phyloP scores from a whole-genome alignment of 2,113 vertebrate genomes.

The Pollachius pollachius region DNA sequence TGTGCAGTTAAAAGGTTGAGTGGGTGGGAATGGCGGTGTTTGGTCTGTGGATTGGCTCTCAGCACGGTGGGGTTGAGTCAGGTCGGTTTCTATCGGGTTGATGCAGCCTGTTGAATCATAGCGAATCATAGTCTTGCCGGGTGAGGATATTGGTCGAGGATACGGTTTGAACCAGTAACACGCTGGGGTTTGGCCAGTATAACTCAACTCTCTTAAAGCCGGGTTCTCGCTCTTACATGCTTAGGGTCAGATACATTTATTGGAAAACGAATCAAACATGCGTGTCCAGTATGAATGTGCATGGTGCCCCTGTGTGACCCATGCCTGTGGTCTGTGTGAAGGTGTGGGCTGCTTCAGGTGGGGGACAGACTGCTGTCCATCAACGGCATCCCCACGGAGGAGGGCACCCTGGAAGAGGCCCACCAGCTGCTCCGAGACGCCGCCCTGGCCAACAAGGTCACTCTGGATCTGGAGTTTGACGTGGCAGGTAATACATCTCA shows the following conservation, averaged over 20 bases:
- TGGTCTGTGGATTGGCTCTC: not conserved
- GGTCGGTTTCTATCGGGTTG: conserved; percentile 18
- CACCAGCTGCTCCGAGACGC: conserved; percentile 94
- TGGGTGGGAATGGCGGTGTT: not conserved
- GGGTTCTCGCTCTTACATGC: not conserved
- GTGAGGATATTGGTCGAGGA: not conserved
- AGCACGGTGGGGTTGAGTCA: not conserved
- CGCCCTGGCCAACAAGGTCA: conserved; percentile 86
- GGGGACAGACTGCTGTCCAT: conserved; percentile 92
- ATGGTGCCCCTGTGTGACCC: not conserved
- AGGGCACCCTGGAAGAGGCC: conserved; percentile 93
- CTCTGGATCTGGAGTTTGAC: conserved; percentile 91
- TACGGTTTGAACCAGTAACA: not conserved
- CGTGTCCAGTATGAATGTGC: not conserved
- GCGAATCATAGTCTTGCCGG: not conserved
- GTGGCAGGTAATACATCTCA: conserved; percentile 77
- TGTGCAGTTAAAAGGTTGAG: conserved; percentile 1
- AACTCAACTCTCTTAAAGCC: not conserved
- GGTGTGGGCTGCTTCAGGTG: conserved; percentile 92
- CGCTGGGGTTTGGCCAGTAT: not conserved
- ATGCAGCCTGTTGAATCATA: not conserved
- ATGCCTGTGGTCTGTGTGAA: conserved; percentile 46
- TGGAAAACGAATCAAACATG: not conserved
- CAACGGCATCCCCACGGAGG: conserved; percentile 90
- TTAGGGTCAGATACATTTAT: not conserved